Evolutionary conservation across 2,113 vertebrate genomes (phyloP).

Genomic region (Engystomops pustulosus): DNA sequence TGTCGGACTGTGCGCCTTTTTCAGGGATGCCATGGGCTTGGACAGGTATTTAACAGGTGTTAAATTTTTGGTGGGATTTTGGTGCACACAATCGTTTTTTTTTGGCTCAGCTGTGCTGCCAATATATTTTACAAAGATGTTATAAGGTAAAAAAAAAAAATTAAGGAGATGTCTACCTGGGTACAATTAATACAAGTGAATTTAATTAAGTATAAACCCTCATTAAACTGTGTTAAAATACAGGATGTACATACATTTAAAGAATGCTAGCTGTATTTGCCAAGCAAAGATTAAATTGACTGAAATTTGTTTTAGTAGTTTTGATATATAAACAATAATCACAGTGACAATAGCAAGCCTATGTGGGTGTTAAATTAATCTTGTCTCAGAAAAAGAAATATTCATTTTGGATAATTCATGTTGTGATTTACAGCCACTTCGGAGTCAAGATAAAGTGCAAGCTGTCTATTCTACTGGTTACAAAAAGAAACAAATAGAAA

Average conservation of each 20-base stretch:
- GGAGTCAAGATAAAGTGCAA: too few relatives aligned
- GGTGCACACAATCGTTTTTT: too few relatives aligned
- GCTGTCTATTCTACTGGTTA: too few relatives aligned
- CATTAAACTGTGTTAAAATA: background rate
- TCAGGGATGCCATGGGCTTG: too few relatives aligned
- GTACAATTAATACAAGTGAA: background rate
- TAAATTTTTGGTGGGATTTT: too few relatives aligned
- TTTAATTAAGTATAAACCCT: background rate
- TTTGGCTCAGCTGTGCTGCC: background rate
- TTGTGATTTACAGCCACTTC: too few relatives aligned
- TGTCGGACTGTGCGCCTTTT: too few relatives aligned
- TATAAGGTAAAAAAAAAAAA: background rate
- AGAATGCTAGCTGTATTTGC: too few relatives aligned
- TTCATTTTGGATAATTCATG: too few relatives aligned
- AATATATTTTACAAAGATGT: background rate
- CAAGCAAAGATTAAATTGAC: background rate
- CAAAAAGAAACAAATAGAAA: too few relatives aligned
- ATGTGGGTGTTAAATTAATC: background rate
- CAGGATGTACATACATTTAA: background rate
- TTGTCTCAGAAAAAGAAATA: background rate
- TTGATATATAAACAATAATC: background rate
- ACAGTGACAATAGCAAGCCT: slow-evolving; percentile 6
- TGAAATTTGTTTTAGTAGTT: slow-evolving; percentile 13
- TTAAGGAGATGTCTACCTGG: background rate
- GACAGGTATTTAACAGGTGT: too few relatives aligned